Evolutionary conservation across 2,888 invertebrate species (phyloP), one percentile per base, ranked within the genome.

Genomic region (Ceriagrion tenellum): DNA sequence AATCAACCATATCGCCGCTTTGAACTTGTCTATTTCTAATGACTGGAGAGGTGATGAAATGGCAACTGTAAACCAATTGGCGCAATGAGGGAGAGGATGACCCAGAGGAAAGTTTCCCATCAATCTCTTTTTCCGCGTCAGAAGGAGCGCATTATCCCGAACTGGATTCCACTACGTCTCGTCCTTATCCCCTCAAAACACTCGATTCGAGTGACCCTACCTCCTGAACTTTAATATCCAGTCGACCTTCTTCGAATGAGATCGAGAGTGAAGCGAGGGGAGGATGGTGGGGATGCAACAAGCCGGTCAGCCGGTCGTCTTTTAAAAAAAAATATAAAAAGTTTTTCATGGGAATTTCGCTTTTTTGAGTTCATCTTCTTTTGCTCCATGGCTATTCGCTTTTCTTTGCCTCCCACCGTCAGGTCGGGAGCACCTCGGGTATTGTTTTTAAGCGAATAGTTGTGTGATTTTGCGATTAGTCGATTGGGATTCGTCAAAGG

Each of bases 221-320:
- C 81, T 81, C 69, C 35, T 81, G 81, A 81, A 81, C 81, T 81
- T 81, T 81, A 81, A 81, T 18, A 81, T 81, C 81, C 81, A 81
- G 81, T 81, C 81, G 81, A 35, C 81, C 81, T 81, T 81, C 81
- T 81, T 35, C 35, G 81, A 81, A 81, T 59, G 69, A n/a, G 69
- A 69, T n/a, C 30, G 26, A 35, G 81, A 3, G 69, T 69, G 69
- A 69, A 81, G 10, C 69, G 69, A 26, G 6, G 12, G 10, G 10
- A 26, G 69, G 69, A 8, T 30, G n/a, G 16, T 8, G 35, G 35
- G 69, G 69, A 69, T 26, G 69, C n/a, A 69, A 6, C 8, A n/a
- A n/a, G 69, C 69, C 81, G 81, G 81, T 81, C 81, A 81, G 35
- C 81, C 16, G 35, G 30, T 35, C 10, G 81, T 35, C 16, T 35